Evolutionary conservation across 2,797 vertebrate genomes (phyloP), one percentile per base, ranked within the genome.

Genomic region (Phoxinus dragarum): DNA sequence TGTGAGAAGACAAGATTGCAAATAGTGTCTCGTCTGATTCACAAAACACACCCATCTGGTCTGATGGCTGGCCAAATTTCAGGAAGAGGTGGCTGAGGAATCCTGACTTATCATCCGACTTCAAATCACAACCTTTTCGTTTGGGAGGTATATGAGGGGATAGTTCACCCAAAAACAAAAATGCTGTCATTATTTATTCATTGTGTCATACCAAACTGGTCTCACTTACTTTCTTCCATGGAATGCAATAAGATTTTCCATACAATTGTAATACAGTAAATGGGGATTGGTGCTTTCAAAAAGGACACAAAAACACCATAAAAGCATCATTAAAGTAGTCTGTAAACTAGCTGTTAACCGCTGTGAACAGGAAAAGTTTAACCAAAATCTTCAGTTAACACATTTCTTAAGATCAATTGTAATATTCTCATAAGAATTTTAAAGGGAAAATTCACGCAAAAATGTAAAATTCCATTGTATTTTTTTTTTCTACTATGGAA

Each of bases 31-130:
- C 27, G 16, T 85, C 68, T 85, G 56, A 80, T 80, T 42, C 49
- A 77, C 73, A 78, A 44, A 42, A 93, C 90, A 92, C 91, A 90
- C 86, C 86, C 84, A 91, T 87, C 90, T 93, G 90, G 92, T 91
- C 89, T 91, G 90, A 92, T 80, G 77, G 81, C 91, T 81, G 12
- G 90, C 90, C 89, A 91, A 73, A 87, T 88, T 86, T 59, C 84
- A 85, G 67, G 86, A 87, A 89, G 89, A 87, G 88, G 81, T 89
- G 73, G 69, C 88, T 86, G 69, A 90, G 77, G 69, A 78, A 84
- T 89, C 72, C 85, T 56, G 80, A 87, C 67, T 84, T 86, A 87
- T 81, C 86, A 77, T 80, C 76, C 4, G 86, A 81, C 72, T 59
- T 27, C 82, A 72, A 66, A 47, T 83, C 75, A 72, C 81, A 68